phyloP scores from a whole-genome alignment of 2,113 vertebrate species.

The Saimiri boliviensis region DNA sequence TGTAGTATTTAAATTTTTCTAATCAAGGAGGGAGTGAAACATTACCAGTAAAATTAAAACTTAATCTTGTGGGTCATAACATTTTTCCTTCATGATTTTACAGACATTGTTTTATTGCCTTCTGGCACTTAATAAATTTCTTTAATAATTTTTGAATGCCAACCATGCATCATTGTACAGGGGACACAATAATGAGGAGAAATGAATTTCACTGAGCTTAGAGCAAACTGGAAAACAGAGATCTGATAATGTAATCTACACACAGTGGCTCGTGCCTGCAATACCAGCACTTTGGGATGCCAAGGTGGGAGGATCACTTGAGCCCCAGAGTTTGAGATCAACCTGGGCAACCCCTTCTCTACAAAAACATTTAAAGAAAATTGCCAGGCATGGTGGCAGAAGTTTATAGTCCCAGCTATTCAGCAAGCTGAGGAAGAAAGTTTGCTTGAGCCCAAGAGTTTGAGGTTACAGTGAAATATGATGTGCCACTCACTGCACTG shows the following conservation, averaged over 20 bases:
- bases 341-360: too few relatives aligned
- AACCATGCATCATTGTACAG: background rate
- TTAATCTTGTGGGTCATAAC: background rate
- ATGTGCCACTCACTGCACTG: too few relatives aligned
- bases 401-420: too few relatives aligned
- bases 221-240: background rate
- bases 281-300: too few relatives aligned
- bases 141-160: background rate
- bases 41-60: conserved; percentile 40
- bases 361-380: too few relatives aligned
- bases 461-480: too few relatives aligned
- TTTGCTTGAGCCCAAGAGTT: too few relatives aligned
- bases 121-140: background rate
- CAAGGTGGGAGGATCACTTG: too few relatives aligned
- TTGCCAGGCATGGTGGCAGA: too few relatives aligned
- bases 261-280: too few relatives aligned
- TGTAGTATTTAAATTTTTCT: conserved; percentile 23
- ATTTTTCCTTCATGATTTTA: conserved; percentile 4
- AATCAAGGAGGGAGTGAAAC: background rate
- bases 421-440: too few relatives aligned
- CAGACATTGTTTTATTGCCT: conserved; percentile 15
- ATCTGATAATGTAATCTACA: background rate
- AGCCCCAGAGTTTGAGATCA: too few relatives aligned
- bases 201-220: background rate
- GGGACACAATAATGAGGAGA: background rate